phyloP scores from a whole-genome alignment of 2,888 invertebrate genomes.

The Cepaea hortensis region DNA sequence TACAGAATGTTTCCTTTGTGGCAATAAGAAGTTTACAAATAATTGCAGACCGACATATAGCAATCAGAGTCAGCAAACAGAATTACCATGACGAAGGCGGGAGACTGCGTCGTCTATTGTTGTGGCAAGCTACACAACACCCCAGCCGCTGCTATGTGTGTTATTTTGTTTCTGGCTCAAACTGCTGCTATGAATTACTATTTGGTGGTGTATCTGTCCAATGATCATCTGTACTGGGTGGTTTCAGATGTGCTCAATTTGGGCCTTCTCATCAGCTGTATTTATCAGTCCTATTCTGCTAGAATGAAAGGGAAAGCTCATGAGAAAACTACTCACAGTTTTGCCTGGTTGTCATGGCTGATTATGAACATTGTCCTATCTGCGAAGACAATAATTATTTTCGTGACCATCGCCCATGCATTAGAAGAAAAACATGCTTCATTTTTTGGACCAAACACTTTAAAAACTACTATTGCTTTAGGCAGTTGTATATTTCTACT shows the following conservation, averaged over 20 bases:
- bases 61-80: not conserved
- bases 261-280: conserved; percentile 1
- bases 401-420: conserved; percentile 72
- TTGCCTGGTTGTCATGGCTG: conserved; percentile 77
- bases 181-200: conserved; percentile 37
- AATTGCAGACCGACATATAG: not conserved
- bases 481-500: conserved; percentile 77
- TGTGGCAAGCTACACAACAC: conserved; percentile 6
- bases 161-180: conserved; percentile 24
- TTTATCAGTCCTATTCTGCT: not conserved
- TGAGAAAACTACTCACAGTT: not conserved
- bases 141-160: conserved; percentile 31
- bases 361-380: conserved; percentile 78
- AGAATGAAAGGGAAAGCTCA: not conserved
- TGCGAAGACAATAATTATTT: conserved; percentile 78
- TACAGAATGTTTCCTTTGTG: not conserved
- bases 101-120: conserved; percentile 25
- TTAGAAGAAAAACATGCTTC: conserved; percentile 70
- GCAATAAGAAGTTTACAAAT: not conserved
- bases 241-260: conserved; percentile 11
- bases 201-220: not conserved
- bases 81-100: conserved; percentile 32
- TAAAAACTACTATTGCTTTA: conserved; percentile 53
- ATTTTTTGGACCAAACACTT: conserved; percentile 77
- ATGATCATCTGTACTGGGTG: conserved; percentile 1